Percentiles rank a stretch among this genome's conserved stretches.
Evolutionary conservation across 2,888 invertebrate species (phyloP).

Genomic region (Pristionchus mayeri): DNA sequence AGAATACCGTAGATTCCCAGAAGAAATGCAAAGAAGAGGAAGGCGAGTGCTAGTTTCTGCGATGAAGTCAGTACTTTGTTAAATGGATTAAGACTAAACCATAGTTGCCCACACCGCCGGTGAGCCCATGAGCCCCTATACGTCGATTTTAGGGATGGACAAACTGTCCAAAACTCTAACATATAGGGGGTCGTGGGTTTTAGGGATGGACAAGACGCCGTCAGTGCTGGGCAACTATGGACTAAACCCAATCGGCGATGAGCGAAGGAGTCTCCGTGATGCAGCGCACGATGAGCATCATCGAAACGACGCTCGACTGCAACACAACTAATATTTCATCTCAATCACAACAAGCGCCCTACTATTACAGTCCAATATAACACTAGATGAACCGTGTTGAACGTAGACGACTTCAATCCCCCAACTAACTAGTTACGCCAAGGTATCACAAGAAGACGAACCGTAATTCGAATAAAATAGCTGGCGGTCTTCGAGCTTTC

Average conservation of each 20-base stretch:
- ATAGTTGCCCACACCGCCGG: too few species aligned
- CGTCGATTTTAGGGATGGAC: too few species aligned
- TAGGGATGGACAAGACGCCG: too few species aligned
- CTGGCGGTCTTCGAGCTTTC: slow-evolving; percentile 56
- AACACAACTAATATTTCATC: neutral
- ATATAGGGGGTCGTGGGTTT: too few species aligned
- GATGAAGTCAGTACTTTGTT: neutral
- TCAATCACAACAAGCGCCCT: too few species aligned
- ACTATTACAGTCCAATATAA: too few species aligned
- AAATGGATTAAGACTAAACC: too few species aligned
- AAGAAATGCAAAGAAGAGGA: slow-evolving; percentile 57
- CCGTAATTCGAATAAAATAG: slow-evolving; percentile 60
- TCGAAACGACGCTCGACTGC: neutral
- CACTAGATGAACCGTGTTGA: too few species aligned
- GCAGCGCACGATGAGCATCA: neutral
- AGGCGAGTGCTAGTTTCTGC: slow-evolving; percentile 58
- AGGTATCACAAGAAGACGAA: neutral
- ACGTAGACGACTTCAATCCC: too few species aligned
- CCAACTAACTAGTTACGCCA: too few species aligned
- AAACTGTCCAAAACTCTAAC: too few species aligned
- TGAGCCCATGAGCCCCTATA: too few species aligned
- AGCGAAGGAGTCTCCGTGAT: neutral
- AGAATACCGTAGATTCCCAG: slow-evolving; percentile 57
- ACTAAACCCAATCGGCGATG: neutral
- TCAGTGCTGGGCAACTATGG: neutral